Evolutionary conservation across 2,888 invertebrate genomes (phyloP), one percentile per base, ranked within the genome.

Genomic region (Mayetiola destructor): DNA sequence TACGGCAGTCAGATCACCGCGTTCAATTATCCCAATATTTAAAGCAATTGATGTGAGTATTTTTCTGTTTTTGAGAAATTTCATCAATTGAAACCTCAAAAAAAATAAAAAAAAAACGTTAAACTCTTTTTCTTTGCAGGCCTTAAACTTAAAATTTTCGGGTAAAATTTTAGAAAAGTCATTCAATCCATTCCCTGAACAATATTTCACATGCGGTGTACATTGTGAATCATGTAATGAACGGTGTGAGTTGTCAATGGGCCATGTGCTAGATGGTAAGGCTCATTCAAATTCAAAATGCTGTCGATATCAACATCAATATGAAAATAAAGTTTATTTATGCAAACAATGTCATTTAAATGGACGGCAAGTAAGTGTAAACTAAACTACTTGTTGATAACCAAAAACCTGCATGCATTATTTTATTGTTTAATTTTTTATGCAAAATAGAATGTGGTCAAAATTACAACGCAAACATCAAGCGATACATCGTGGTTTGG

Each of bases 171-270:
- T 75, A 53, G 78, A 78, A 60, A 70, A 76, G 37, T 71, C 79
- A 18, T 78, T 79, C 16, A 78, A 80, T 64, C 74, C 83, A 56
- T 87, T 87, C 69, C 81, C 86, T 32, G 84, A 86, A 64, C 82
- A 87, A 66, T 86, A 86, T 72, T 87, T 88, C 64, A 85, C 86
- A 0, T 88, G 88, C 65, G 77, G 80, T 20, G 75, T 78, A 2
- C 78, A 78, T 62, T 88, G 88, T 67, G 75, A 80, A 59, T 82
- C 85, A 2, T 88, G 88, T 69, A 77, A 73, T 56, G 71, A 73
- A 56, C 75, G 80, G 27, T 84, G 84, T 64, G 75, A 73, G 60
- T 74, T 77, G 57, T 82, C 82, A 20, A 82, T 82, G 80, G 82
- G 82, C 1, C 84, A 84, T 65, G 69, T 76, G 42, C 74, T 75